Conservation (phyloP, 2,797 vertebrate species). For the Momotus momota region DNA sequence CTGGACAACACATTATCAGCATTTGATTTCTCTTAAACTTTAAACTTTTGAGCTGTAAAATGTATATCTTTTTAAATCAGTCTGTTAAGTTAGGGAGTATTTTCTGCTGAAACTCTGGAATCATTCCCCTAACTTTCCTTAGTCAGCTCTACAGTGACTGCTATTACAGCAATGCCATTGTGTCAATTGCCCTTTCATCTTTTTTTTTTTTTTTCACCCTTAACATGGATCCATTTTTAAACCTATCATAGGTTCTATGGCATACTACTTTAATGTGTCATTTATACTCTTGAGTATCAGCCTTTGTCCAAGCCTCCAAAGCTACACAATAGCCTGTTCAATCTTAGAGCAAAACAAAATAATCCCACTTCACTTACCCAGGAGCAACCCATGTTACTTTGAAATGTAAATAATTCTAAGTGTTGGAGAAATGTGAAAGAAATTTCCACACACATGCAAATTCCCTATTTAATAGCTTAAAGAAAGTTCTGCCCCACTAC, state of each 20-base stretch:
- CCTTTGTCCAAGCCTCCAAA: conserved; percentile 6
- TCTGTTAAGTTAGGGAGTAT: background rate
- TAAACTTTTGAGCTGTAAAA: background rate
- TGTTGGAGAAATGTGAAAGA: background rate
- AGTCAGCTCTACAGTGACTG: background rate
- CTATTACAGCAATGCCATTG: background rate
- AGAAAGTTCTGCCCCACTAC: background rate
- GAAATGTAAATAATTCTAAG: conserved; percentile 35
- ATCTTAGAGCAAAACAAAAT: background rate
- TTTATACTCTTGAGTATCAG: background rate
- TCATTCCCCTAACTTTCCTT: background rate
- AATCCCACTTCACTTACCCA: conserved; percentile 1
- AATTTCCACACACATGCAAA: background rate
- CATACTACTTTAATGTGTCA: background rate
- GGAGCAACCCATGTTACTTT: background rate
- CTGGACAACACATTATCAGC: background rate
- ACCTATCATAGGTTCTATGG: background rate
- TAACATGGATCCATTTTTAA: conserved; percentile 32
- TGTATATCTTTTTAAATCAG: background rate
- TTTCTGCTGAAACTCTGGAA: conserved; percentile 33
- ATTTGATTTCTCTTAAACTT: background rate
- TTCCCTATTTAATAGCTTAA: background rate
- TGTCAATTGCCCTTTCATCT: conserved; percentile 19
- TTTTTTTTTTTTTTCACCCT: background rate
- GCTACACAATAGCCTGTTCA: background rate